Evolutionary conservation across 2,888 invertebrate species (phyloP).

Genomic region (Erebia epiphron): DNA sequence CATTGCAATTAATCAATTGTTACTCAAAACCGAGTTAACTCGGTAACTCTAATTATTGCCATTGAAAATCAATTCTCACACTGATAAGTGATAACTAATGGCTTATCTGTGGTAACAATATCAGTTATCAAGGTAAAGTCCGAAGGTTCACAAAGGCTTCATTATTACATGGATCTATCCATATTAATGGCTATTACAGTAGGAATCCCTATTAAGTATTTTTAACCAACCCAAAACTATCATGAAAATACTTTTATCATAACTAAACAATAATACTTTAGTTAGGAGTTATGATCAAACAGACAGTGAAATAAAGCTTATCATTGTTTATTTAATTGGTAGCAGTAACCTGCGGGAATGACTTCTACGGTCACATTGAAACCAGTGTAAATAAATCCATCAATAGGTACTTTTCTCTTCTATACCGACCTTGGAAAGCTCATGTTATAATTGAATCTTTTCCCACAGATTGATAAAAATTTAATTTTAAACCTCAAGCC

Average conservation of each 20-base stretch:
- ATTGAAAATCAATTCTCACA: conserved; percentile 27
- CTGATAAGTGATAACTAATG: conserved; percentile 14
- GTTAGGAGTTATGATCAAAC: neutral
- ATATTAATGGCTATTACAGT: too few species aligned
- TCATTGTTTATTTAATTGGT: conserved; percentile 1
- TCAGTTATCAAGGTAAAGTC: neutral
- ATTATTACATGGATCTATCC: too few species aligned
- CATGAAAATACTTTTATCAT: too few species aligned
- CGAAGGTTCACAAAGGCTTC: neutral
- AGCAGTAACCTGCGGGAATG: neutral
- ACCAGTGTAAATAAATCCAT: neutral
- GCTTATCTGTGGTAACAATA: conserved; percentile 13
- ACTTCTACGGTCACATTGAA: conserved; percentile 1
- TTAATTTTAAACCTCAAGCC: neutral
- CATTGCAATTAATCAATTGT: conserved; percentile 57
- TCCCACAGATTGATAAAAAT: neutral
- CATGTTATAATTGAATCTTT: neutral
- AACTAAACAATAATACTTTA: neutral
- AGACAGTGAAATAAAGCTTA: neutral
- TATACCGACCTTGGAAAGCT: neutral
- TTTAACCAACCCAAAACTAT: too few species aligned
- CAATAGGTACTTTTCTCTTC: neutral
- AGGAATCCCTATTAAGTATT: too few species aligned
- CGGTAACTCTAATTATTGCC: conserved; percentile 23
- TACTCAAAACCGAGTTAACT: conserved; percentile 35